Conservation (phyloP, 2,797 vertebrate species). For the Lepilemur septentrionalis region DNA sequence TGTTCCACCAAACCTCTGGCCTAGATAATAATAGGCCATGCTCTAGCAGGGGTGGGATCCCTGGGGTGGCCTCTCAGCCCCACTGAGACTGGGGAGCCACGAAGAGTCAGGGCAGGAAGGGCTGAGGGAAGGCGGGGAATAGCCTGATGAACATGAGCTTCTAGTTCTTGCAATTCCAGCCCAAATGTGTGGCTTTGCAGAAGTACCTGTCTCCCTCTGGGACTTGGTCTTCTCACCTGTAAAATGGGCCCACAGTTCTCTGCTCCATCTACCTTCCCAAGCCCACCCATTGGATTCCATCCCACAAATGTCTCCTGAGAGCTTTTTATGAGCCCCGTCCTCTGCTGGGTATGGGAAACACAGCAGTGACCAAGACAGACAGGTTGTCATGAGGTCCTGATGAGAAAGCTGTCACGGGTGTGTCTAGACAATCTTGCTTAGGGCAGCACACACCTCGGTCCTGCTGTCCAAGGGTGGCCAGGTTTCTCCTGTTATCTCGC, state of each 20-base stretch:
- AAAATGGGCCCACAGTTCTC: neutral
- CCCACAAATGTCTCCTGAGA: neutral
- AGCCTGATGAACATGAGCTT: neutral
- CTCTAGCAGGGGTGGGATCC: neutral
- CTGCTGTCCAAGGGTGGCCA: neutral
- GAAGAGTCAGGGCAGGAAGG: neutral
- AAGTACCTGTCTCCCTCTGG: neutral
- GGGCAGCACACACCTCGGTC: too few relatives aligned
- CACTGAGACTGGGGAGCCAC: neutral
- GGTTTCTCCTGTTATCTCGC: too few relatives aligned
- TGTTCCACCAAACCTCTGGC: constrained; percentile 63
- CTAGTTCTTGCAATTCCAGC: too few relatives aligned
- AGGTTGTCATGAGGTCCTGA: neutral
- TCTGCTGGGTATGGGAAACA: accelerated
- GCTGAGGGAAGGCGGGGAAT: neutral
- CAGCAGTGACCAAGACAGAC: neutral
- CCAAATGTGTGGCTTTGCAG: neutral
- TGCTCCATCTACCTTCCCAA: neutral
- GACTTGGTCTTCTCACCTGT: neutral
- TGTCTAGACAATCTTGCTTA: neutral
- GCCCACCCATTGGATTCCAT: neutral
- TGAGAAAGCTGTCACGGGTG: neutral
- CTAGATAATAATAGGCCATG: constrained; percentile 59
- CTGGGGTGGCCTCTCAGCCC: neutral
- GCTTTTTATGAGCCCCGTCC: neutral